Evolutionary conservation across 2,113 vertebrate genomes (phyloP).

Genomic region (Mus musculus): GRCm39 chr1:169810501-169811000

Average conservation of each 20-base stretch:
- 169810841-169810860: not conserved
- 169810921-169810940: not conserved
- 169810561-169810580: not conserved
- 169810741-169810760: too few species aligned
- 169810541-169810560: not conserved
- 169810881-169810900: not conserved
- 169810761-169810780: too few species aligned
- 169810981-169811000: not conserved
- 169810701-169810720: too few species aligned
- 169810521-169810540: not conserved
- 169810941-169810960: not conserved
- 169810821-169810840: not conserved
- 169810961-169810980: too few species aligned
- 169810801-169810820: not conserved
- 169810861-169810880: not conserved
- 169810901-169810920: not conserved
- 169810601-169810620: not conserved
- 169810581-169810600: not conserved
- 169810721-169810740: too few species aligned
- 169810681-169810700: not conserved
- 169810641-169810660: not conserved
- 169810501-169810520: not conserved
- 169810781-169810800: too few species aligned
- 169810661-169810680: not conserved
- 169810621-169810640: not conserved